Conservation (phyloP, 2,888 invertebrate genomes). For the Epinotia demarniana region DNA sequence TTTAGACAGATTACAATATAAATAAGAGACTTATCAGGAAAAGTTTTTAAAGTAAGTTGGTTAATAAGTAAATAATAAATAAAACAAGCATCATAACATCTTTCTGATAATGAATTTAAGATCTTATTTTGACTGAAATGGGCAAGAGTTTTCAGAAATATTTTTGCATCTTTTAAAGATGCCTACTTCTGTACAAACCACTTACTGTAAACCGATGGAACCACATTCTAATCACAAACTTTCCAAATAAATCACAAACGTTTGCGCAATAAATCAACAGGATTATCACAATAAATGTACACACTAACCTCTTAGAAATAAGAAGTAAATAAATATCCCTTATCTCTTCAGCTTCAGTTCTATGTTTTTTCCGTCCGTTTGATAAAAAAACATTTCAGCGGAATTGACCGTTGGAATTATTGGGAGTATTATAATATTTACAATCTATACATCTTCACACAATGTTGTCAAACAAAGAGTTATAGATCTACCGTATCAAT, state of each 20-base stretch:
- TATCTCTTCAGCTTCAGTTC: constrained; percentile 51
- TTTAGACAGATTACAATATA: neutral
- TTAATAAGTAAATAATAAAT: too few species aligned
- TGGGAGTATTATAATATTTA: neutral
- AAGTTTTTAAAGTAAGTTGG: too few species aligned
- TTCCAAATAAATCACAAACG: constrained; percentile 53
- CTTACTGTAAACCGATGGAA: constrained; percentile 42
- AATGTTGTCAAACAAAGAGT: too few species aligned
- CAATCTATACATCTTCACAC: too few species aligned
- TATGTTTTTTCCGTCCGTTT: constrained; percentile 49
- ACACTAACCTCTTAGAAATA: constrained; percentile 53
- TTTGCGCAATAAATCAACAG: constrained; percentile 55
- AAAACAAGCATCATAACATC: too few species aligned
- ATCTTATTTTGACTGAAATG: too few species aligned
- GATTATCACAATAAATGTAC: constrained; percentile 57
- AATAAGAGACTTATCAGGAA: neutral
- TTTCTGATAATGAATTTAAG: too few species aligned
- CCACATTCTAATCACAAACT: constrained; percentile 53
- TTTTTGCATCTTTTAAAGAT: neutral
- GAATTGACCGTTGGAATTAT: constrained; percentile 18
- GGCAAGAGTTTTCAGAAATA: neutral
- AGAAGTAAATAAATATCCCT: constrained; percentile 52
- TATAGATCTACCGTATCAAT: too few species aligned
- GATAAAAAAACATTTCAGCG: constrained; percentile 33
- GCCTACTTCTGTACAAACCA: constrained; percentile 22